Evolutionary conservation across 2,113 vertebrate genomes (phyloP), one percentile per base, ranked within the genome.

Genomic region (Cynocephalus volans): DNA sequence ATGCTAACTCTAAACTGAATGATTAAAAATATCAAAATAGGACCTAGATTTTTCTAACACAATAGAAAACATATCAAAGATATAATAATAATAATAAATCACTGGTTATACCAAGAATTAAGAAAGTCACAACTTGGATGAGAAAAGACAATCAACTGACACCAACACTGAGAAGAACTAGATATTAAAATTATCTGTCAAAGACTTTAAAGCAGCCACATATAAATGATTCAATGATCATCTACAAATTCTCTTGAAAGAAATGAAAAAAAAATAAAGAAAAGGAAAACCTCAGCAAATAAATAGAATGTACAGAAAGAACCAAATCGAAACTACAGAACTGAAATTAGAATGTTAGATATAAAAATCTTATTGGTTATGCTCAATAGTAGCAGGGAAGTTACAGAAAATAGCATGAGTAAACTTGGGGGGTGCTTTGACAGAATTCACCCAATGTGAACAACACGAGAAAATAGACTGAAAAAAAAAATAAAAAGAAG

Each of bases 51-150:
- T 41, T 80, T 45, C 41, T 54, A 75, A 36, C 11, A 88, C 41
- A 97, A 56, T 58, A 82, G 80, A 56, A 28, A 67, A 81, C 62
- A 31, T 36, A 8, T 75, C 60, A 31, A 75, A 17, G 41, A 84
- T 56, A 69, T 13, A 81, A 76, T 41, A 41, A 76, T 41, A 41
- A 41, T 12, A 72, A 56, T 60, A 92, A 85, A 64, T 81, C 31
- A 76, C 3, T 62, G 60, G 64, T 80, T 13, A 21, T 90, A 70
- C 41, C 19, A 50, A 96, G 8, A 89, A 93, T 90, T 76, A 92
- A 82, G 65, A 87, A 90, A 97, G 87, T 93, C 56, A 90, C 52
- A 93, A 76, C 75, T n/a, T 77, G 19, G 64, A 86, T 72, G 67
- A 96, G 75, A 88, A 75, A 83, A 95, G n/a, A 90, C n/a, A 80